phyloP scores from a whole-genome alignment of 1,140 invertebrate species.

The Sycobia sp. region DNA sequence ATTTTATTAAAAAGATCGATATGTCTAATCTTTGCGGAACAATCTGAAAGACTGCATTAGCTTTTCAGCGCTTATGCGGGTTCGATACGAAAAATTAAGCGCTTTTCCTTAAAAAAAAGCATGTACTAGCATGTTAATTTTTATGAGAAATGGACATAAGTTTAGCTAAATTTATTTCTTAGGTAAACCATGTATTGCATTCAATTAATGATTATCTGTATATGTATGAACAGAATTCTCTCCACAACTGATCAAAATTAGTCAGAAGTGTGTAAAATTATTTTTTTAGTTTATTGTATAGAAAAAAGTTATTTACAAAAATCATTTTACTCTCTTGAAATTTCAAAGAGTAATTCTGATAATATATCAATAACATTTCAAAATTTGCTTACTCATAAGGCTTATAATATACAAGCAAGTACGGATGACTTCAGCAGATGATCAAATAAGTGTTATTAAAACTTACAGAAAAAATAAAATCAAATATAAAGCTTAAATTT shows the following conservation, averaged over 20 bases:
- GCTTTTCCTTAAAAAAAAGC: slow-evolving; percentile 25
- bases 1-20: slow-evolving; percentile 9
- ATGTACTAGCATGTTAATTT: slow-evolving; percentile 28
- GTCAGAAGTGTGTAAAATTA: too few relatives aligned
- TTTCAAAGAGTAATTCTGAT: too few relatives aligned
- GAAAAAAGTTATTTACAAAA: too few relatives aligned
- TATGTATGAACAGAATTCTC: slow-evolving; percentile 29
- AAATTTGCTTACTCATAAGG: too few relatives aligned
- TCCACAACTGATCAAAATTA: too few relatives aligned
- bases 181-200: slow-evolving; percentile 16
- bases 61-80: slow-evolving; percentile 25
- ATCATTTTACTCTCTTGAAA: too few relatives aligned
- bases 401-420: too few relatives aligned
- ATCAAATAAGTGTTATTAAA: too few relatives aligned
- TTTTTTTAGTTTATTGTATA: too few relatives aligned
- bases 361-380: too few relatives aligned
- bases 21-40: slow-evolving; percentile 29
- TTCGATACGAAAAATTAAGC: slow-evolving; percentile 25
- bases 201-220: slow-evolving; percentile 21
- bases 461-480: slow-evolving; percentile 34
- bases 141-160: slow-evolving; percentile 9
- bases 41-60: slow-evolving; percentile 31
- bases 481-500: slow-evolving; percentile 7
- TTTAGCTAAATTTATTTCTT: slow-evolving; percentile 1
- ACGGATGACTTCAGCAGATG: too few relatives aligned